Conservation (phyloP, 2,888 invertebrate genomes). For the Cataglyphis cursor region DNA sequence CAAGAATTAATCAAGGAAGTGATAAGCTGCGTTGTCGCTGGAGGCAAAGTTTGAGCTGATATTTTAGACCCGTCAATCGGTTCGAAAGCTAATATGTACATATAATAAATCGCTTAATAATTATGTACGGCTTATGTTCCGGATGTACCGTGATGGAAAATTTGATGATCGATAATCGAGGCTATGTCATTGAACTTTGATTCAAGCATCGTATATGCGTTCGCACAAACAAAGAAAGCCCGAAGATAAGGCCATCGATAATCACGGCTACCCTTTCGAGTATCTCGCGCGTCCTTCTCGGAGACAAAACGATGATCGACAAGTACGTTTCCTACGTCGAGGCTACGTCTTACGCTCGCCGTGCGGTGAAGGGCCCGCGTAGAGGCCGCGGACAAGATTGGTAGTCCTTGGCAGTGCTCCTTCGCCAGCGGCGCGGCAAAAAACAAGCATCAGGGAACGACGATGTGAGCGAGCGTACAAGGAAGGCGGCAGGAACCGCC, state of each 20-base stretch:
- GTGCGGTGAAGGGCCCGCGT: conserved; percentile 44
- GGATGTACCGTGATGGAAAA: neutral
- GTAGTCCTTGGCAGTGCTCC: conserved; percentile 53
- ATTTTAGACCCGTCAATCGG: neutral
- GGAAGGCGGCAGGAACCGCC: conserved; percentile 44
- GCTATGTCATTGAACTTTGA: conserved; percentile 43
- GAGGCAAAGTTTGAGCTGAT: conserved; percentile 15
- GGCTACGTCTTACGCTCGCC: conserved; percentile 19
- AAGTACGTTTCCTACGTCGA: conserved; percentile 12
- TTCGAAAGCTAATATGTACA: neutral
- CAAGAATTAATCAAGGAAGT: conserved; percentile 34
- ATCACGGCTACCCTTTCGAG: conserved; percentile 31
- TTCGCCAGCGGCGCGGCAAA: conserved; percentile 29
- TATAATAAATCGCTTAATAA: conserved; percentile 31
- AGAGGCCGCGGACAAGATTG: conserved; percentile 23
- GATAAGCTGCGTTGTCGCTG: conserved; percentile 27
- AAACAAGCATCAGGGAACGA: conserved; percentile 16
- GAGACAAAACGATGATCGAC: conserved; percentile 41
- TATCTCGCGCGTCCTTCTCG: conserved; percentile 27
- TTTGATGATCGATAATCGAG: conserved; percentile 43
- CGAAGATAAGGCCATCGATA: conserved; percentile 34
- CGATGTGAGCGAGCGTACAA: conserved; percentile 24
- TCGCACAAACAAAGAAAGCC: neutral
- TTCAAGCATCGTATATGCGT: neutral
- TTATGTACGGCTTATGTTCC: neutral